Conservation (phyloP, 2,797 vertebrate genomes). For the Psittacula echo region DNA sequence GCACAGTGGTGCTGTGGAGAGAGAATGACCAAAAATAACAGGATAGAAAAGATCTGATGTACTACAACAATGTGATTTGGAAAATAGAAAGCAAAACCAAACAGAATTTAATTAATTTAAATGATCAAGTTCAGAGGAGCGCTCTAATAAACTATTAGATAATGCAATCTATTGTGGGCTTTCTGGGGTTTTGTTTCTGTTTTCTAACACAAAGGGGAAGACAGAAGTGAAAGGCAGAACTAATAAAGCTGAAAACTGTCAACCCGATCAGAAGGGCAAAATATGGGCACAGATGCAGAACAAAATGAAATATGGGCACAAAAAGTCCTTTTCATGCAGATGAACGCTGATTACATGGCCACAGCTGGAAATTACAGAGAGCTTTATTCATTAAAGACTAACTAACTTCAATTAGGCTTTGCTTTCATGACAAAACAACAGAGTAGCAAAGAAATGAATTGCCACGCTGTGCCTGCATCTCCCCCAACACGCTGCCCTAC, state of each 20-base stretch:
- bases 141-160: constrained; percentile 17
- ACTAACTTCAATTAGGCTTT: constrained; percentile 35
- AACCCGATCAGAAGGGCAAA: constrained; percentile 20
- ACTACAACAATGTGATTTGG: neutral
- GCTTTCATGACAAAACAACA: constrained; percentile 17
- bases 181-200: constrained; percentile 13
- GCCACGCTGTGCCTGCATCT: neutral
- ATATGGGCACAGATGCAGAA: constrained; percentile 54
- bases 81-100: constrained; percentile 49
- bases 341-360: constrained; percentile 56
- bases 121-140: neutral
- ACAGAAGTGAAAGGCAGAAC: constrained; percentile 39
- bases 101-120: constrained; percentile 53
- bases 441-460: constrained; percentile 19
- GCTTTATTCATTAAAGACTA: constrained; percentile 67
- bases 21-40: constrained; percentile 54
- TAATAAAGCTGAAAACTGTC: constrained; percentile 46
- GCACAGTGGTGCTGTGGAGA: constrained; percentile 22
- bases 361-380: constrained; percentile 61
- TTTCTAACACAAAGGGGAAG: neutral
- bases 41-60: neutral
- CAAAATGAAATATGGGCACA: constrained; percentile 49
- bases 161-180: neutral
- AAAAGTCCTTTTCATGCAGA: constrained; percentile 30
- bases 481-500: neutral